Evolutionary conservation across 2,797 vertebrate genomes (phyloP), one percentile per base, ranked within the genome.

Genomic region (Enteromius fasciolatus): DNA sequence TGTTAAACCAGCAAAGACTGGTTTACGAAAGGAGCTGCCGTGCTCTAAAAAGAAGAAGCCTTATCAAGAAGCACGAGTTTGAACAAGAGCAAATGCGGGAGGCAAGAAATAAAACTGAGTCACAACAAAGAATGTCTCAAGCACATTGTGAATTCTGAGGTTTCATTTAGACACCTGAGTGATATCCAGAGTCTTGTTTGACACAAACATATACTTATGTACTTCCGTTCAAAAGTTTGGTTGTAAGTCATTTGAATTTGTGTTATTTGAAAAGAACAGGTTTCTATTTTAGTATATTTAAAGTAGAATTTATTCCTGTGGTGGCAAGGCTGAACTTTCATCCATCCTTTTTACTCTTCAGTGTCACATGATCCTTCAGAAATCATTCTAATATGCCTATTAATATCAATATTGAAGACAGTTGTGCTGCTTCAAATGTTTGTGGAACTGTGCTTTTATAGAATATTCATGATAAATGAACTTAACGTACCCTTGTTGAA

Each of bases 41-140:
- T 78, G 96, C 92, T 91, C 97, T 99, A 92, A 98, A 97, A 91
- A 96, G 97, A 91, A 97, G 96, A 92, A 95, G 95, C 81, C 97
- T 98, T 95, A 94, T 96, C 84, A 97, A 97, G 94, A 96, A 94
- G 90, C 98, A 99, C 0, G 97, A 98, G 89, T 87, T 97, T 92
- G 98, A 99, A 92, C 97, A 98, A 94, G 97, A 99, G 88, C 98
- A 99, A 92, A 96, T 99, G 86, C 94, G 98, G 90, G 98, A 99
- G 96, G 98, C 98, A 94, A 68, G 88, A 76, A 17, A 77, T 36
- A 18, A 44, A 41, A 44, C 31, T 44, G n/a, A 57, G 18, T 76
- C 80, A 67, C 23, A 50, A 68, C 59, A 50, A 74, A 50, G 15
- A 81, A 50, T 33, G 14, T 63, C 20, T 70, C 3, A 70, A 36